Evolutionary conservation across 2,797 vertebrate genomes (phyloP).

Genomic region (Garrulus glandarius): DNA sequence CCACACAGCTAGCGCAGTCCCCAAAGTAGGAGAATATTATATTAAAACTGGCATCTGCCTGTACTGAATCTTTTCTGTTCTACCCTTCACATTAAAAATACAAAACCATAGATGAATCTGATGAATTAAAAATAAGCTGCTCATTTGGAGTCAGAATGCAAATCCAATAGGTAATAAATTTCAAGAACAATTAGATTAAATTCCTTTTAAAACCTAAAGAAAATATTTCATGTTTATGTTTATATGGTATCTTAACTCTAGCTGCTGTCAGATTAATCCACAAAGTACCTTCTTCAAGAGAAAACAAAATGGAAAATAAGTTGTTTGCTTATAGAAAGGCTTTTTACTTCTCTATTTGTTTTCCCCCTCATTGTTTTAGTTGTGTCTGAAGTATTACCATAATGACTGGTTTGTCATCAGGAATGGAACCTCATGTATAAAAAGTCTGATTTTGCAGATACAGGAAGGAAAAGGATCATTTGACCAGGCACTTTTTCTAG

Average conservation of each 20-base stretch:
- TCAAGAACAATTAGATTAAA: not conserved
- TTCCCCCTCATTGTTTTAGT: not conserved
- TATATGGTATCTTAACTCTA: not conserved
- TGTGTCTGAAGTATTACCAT: not conserved
- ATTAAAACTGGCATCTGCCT: constrained; percentile 33
- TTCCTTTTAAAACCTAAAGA: not conserved
- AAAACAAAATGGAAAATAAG: not conserved
- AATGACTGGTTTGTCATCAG: not conserved
- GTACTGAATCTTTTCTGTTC: not conserved
- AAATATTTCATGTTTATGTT: constrained; percentile 1
- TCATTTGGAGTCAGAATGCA: constrained; percentile 23
- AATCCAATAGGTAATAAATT: constrained; percentile 17
- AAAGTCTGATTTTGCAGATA: not conserved
- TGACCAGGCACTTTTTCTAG: not conserved
- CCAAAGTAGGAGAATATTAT: not conserved
- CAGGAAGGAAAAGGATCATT: not conserved
- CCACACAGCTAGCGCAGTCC: constrained; percentile 1
- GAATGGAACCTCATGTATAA: not conserved
- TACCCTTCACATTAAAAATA: constrained; percentile 59
- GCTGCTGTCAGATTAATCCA: not conserved
- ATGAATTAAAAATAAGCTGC: constrained; percentile 61
- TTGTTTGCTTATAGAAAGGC: not conserved
- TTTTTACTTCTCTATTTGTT: not conserved
- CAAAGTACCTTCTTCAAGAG: not conserved
- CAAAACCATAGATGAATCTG: constrained; percentile 48